Conservation (phyloP, 2,113 vertebrate species). For the Tragelaphus strepsiceros region DNA sequence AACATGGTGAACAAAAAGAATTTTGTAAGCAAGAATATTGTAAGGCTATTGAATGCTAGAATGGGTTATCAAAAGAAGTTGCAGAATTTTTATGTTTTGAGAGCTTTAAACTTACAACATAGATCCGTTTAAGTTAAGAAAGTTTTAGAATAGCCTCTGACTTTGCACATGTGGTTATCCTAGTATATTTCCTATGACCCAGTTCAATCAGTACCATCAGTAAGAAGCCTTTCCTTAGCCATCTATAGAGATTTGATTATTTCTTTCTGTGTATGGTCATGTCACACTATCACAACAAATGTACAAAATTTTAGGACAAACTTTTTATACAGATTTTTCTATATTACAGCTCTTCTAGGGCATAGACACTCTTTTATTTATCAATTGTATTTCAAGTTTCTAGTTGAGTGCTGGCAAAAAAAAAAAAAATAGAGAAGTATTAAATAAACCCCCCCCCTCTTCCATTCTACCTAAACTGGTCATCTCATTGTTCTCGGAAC, state of each 20-base stretch:
- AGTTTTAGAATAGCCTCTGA: neutral
- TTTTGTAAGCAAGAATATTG: neutral
- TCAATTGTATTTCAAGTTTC: neutral
- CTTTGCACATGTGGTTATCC: neutral
- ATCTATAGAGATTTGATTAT: neutral
- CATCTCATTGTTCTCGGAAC: neutral
- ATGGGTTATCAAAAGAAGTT: neutral
- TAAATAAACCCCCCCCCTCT: neutral
- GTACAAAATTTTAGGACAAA: neutral
- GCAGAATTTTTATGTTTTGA: neutral
- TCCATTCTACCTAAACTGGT: neutral
- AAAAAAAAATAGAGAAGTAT: neutral
- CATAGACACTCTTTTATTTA: neutral
- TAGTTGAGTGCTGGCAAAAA: neutral
- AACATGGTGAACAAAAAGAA: neutral
- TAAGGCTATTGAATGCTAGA: neutral
- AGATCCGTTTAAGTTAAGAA: neutral
- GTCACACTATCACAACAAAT: neutral
- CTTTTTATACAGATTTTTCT: neutral
- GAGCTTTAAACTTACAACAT: neutral
- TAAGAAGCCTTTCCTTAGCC: neutral
- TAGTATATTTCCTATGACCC: neutral
- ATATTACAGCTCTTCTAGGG: neutral
- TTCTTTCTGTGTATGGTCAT: neutral
- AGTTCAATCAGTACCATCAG: neutral